Base-by-base conservation (phyloP, 1,140 invertebrate species). In the Pogonus chalceus region DNA sequence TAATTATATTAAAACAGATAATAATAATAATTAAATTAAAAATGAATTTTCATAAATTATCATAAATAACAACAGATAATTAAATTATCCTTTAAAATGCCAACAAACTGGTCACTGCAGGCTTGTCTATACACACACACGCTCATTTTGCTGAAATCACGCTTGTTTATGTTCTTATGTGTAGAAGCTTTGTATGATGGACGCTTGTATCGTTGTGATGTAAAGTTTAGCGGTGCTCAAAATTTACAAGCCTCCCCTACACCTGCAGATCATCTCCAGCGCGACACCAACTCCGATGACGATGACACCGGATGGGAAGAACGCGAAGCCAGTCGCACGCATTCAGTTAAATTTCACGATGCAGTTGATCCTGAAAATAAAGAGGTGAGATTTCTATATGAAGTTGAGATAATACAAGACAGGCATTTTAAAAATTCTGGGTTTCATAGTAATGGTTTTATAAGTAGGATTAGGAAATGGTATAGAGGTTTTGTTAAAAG, bases 331-430 rank as follows among this genome's bases (percentile, higher is more conserved):
- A 88, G 87, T 1, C 75, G 89, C 52, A 88, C 84, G 4, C 85
- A 90, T 65, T 88, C 86, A 2, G 90, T 95, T 58, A 93, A 92
- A 70, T 94, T 95, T 70, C 87, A 84, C 23, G 90, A 92, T 67
- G 84, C 88, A 52, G 77, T 81, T 23, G 81, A 81, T 21, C 84
- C 85, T 67, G 79, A 80, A 47, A 77, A 76, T 65, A 87, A 82
- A 79, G 86, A 85, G 78, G 83, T 83, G 75, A 82, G 73, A 46
- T n/a, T 20, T 39, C 37, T 23, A 16, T 55, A 26, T 20, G 12
- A 10, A 10, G 50, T 47, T 14, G 43, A n/a, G n/a, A n/a, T n/a
- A n/a, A n/a, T n/a, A n/a, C n/a, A 10, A n/a, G 10, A n/a, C 35
- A 35, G 35, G 35, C 35, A 10, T n/a, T 35, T 35, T n/a, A n/a